Evolutionary conservation across 2,113 vertebrate genomes (phyloP), one percentile per base, ranked within the genome.

Genomic region (Gopherus evgoodei): DNA sequence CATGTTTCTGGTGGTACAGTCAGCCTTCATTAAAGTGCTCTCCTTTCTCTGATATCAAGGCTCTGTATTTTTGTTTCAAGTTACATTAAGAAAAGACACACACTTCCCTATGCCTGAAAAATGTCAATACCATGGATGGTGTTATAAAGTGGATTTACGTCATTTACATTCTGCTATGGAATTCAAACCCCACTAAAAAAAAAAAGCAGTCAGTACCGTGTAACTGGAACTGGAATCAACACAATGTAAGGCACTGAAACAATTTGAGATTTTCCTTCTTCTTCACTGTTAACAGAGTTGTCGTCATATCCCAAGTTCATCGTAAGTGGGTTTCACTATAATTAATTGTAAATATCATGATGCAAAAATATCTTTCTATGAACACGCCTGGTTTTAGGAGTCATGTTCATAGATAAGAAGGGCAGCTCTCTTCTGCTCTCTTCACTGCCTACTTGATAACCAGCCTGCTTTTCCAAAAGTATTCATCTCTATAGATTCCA

Each of bases 321-420:
- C 35, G 52, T 19, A 83, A 49, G 53, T 24, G 13, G 19, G 29
- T 83, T 86, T 29, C 81, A 35, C 85, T 88, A 0, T 52, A 87
- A 81, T 87, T 56, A 90, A 78, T 90, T 84, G 13, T 14, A 17
- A 7, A 86, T 2, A 2, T 72, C 49, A 38, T 11, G 52, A 85
- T 80, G 54, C 25, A 76, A 85, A 92, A 90, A 29, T 95, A 95
- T 96, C 95, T 94, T 76, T 56, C 44, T 38, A 8, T 1, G 24
- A 35, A 49, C 83, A 96, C 87, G 22, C 50, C 53, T 59, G 75
- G 52, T n/a, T 0, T 62, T 69, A 19, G 24, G 84, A 81, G 38
- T 84, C 90, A 38, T 9, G 22, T 14, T 25, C 0, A 0, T 42
- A 94, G 95, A 96, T 94, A 96, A 91, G 57, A 54, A 12, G 47